Percentiles rank a stretch among this genome's conserved stretches.
These are phyloP conservation scores for Thereva nobilitata DNA, from an alignment of 2,888 invertebrate species.

Conservation along the genomic window DNA sequence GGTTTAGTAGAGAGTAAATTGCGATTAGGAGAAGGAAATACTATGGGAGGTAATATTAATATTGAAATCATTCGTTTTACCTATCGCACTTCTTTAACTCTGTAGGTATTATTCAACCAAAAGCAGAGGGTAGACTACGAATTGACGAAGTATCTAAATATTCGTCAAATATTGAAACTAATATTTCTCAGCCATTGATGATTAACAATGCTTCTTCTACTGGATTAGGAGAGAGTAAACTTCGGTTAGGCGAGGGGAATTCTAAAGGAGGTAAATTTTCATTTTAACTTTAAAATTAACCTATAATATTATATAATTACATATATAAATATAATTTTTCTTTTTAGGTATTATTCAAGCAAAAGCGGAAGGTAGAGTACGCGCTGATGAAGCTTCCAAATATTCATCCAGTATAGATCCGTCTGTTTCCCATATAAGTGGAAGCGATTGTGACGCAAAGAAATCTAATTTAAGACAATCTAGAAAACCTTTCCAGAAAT, in stretches of 20 bases:
- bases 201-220: too few relatives aligned
- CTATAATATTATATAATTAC: too few relatives aligned
- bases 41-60: slow-evolving; percentile 6
- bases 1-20: slow-evolving; percentile 63
- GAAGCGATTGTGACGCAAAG: slow-evolving; percentile 26
- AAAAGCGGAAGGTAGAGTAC: neutral
- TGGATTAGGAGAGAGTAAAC: slow-evolving; percentile 64
- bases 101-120: slow-evolving; percentile 53
- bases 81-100: too few relatives aligned
- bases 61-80: too few relatives aligned
- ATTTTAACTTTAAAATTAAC: too few relatives aligned
- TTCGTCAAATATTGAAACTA: slow-evolving; percentile 67
- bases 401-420: neutral
- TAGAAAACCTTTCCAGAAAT: neutral
- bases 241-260: slow-evolving; percentile 62
- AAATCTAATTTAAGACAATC: slow-evolving; percentile 28
- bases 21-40: slow-evolving; percentile 62
- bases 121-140: slow-evolving; percentile 65
- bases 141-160: slow-evolving; percentile 61
- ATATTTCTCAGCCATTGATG: slow-evolving; percentile 50
- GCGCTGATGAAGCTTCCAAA: neutral
- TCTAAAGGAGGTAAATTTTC: slow-evolving; percentile 42
- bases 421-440: neutral
- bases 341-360: neutral
- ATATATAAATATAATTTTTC: too few relatives aligned